Evolutionary conservation across 2,888 invertebrate species (phyloP).

Genomic region (Epinotia bilunana): DNA sequence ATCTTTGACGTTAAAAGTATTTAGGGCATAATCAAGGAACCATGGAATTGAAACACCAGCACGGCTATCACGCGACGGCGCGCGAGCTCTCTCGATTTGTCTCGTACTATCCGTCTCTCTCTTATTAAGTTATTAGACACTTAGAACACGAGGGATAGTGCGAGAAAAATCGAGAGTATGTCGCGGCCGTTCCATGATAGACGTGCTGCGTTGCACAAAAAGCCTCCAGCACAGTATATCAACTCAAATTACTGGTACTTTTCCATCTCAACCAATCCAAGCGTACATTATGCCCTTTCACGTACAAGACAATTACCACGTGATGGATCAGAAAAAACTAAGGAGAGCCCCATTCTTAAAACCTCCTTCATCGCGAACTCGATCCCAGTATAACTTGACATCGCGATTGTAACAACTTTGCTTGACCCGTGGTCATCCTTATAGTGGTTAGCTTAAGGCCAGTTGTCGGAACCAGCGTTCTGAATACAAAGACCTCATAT

Average conservation of each 20-base stretch:
- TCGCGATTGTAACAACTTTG: background rate
- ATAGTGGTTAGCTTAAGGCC: background rate
- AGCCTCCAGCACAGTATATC: background rate
- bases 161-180: too few relatives aligned
- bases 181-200: too few relatives aligned
- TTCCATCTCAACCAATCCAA: constrained; percentile 20
- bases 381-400: background rate
- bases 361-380: background rate
- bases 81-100: too few relatives aligned
- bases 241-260: constrained; percentile 11
- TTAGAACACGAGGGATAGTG: too few relatives aligned
- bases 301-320: constrained; percentile 50
- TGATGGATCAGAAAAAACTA: constrained; percentile 55
- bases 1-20: background rate
- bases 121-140: too few relatives aligned
- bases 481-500: constrained; percentile 48
- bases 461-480: background rate
- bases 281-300: constrained; percentile 46
- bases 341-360: constrained; percentile 48
- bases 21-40: background rate
- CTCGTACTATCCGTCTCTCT: too few relatives aligned
- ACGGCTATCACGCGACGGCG: too few relatives aligned
- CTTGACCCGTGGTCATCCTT: background rate
- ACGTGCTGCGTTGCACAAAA: background rate
- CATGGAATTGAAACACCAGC: background rate